Evolutionary conservation across 2,113 vertebrate species (phyloP).

Genomic region (Sander lucioperca): DNA sequence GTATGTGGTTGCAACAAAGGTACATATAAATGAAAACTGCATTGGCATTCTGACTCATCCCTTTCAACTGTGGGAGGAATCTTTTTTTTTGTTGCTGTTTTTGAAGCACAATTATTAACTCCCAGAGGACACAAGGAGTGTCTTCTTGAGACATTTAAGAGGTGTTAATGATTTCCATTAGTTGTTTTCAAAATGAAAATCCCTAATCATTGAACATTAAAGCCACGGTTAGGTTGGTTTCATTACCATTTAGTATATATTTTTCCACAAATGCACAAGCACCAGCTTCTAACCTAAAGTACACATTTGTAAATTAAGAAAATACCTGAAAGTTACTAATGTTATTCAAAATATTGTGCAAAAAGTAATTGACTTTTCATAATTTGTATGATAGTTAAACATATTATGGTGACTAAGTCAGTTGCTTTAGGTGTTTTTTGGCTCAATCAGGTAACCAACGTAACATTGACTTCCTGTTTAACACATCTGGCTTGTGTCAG

Average conservation of each 20-base stretch:
- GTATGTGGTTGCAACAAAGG: background rate
- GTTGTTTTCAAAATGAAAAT: background rate
- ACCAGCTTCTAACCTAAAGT: too few relatives aligned
- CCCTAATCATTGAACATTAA: background rate
- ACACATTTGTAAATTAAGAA: background rate
- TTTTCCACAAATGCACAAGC: background rate
- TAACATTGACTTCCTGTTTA: background rate
- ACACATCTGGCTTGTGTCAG: background rate
- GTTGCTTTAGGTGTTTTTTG: background rate
- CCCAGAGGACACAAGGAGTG: background rate
- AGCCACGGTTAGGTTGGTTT: background rate
- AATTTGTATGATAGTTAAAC: too few relatives aligned
- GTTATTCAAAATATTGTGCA: background rate
- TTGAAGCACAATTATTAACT: background rate
- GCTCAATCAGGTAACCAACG: too few relatives aligned
- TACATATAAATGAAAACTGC: slow-evolving; percentile 10
- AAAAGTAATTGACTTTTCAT: too few relatives aligned
- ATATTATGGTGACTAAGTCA: background rate
- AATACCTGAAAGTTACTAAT: background rate
- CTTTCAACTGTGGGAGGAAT: background rate
- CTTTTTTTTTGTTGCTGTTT: background rate
- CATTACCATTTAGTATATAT: too few relatives aligned
- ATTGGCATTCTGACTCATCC: slow-evolving; percentile 13
- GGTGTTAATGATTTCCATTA: background rate
- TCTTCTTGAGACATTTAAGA: background rate